Percentiles rank a stretch among this genome's conserved stretches.
phyloP scores from a whole-genome alignment of 2,113 vertebrate species.

The Laticauda laticaudata region DNA sequence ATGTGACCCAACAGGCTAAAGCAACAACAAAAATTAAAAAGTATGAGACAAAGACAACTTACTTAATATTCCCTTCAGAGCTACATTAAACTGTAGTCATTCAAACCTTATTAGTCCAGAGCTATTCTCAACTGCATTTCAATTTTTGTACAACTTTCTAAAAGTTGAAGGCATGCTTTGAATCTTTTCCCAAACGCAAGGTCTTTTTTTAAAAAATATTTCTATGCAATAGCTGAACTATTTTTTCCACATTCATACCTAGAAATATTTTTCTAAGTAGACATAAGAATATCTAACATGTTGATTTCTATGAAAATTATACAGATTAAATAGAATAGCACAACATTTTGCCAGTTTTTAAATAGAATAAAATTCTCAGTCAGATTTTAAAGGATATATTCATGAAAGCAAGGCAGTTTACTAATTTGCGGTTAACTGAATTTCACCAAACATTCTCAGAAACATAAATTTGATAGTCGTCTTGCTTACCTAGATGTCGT shows the following conservation, averaged over 20 bases:
- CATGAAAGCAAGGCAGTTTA: conserved; percentile 54
- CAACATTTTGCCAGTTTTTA: conserved; percentile 57
- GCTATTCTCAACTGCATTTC: conserved; percentile 67
- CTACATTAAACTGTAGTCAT: conserved; percentile 78
- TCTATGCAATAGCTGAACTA: conserved; percentile 64
- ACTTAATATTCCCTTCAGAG: conserved; percentile 80
- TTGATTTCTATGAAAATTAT: neutral
- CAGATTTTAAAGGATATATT: conserved; percentile 61
- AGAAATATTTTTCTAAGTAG: conserved; percentile 44
- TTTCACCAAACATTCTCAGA: conserved; percentile 48
- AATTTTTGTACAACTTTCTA: conserved; percentile 68
- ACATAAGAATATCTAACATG: neutral
- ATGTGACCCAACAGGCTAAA: conserved; percentile 86
- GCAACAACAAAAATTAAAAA: conserved; percentile 80
- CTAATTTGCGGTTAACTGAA: conserved; percentile 46
- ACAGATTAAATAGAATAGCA: conserved; percentile 44
- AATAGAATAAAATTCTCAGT: conserved; percentile 59
- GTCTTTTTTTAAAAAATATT: conserved; percentile 62
- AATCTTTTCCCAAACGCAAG: conserved; percentile 58
- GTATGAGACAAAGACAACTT: conserved; percentile 79
- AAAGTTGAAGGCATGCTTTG: conserved; percentile 67
- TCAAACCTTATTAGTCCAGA: conserved; percentile 77
- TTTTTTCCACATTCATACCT: conserved; percentile 4
- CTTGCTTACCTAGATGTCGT: conserved; percentile 78
- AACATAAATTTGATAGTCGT: conserved; percentile 66